Conservation (phyloP, 2,113 vertebrate species). For the Sylvietta virens region DNA sequence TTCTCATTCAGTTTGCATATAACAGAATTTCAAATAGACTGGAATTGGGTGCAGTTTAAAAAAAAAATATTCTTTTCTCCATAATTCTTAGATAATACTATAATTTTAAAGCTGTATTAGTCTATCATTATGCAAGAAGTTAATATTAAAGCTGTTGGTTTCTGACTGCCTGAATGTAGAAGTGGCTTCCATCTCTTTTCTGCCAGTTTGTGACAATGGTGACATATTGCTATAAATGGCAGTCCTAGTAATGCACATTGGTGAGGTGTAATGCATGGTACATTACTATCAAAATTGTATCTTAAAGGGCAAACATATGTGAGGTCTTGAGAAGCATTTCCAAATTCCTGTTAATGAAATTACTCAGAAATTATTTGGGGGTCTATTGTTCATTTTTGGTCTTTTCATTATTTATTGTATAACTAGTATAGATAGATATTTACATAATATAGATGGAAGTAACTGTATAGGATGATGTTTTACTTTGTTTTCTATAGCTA, state of each 20-base stretch:
- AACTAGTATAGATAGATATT: not conserved
- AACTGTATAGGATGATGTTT: not conserved
- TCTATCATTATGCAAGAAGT: not conserved
- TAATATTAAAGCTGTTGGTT: not conserved
- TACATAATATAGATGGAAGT: not conserved
- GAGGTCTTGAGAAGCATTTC: not conserved
- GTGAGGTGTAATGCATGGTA: not conserved
- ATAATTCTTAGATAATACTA: not conserved
- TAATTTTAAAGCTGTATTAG: not conserved
- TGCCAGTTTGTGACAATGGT: not conserved
- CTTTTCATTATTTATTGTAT: not conserved
- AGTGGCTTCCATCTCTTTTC: not conserved
- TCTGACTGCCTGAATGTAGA: not conserved
- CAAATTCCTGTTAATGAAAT: not conserved
- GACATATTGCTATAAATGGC: not conserved
- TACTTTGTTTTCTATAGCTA: slow-evolving; percentile 74
- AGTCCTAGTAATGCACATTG: not conserved
- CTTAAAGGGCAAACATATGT: not conserved
- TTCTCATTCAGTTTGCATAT: not conserved
- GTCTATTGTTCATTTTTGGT: not conserved
- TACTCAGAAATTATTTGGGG: not conserved
- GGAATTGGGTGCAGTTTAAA: not conserved
- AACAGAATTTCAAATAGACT: not conserved
- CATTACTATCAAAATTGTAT: not conserved
- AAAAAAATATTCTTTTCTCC: not conserved